phyloP scores from a whole-genome alignment of 1,140 invertebrate species.

The Leguminivora glycinivorella region DNA sequence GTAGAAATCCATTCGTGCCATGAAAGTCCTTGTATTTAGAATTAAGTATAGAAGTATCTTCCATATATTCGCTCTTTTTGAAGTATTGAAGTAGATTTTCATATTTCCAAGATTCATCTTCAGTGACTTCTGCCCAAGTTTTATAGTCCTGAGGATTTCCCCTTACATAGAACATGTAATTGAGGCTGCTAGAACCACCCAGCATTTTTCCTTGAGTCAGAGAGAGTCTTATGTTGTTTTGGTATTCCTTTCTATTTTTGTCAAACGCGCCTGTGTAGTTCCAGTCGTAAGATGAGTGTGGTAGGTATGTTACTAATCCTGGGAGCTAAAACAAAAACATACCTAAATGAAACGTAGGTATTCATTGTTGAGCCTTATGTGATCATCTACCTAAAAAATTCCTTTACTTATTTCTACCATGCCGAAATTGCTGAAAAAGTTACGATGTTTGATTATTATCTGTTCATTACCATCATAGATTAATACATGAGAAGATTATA shows the following conservation, averaged over 20 bases:
- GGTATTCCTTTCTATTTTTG: slow-evolving; percentile 80
- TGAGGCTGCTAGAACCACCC: slow-evolving; percentile 85
- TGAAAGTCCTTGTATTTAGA: slow-evolving; percentile 32
- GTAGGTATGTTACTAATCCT: slow-evolving; percentile 26
- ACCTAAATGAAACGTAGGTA: no score
- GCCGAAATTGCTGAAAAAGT: no score
- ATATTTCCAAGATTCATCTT: slow-evolving; percentile 84
- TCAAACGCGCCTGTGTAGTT: slow-evolving; percentile 85
- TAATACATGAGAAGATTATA: no score
- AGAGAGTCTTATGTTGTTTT: slow-evolving; percentile 80
- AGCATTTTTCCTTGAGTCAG: slow-evolving; percentile 83
- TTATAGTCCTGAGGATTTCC: slow-evolving; percentile 80
- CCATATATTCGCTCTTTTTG: slow-evolving; percentile 46
- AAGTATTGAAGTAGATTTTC: slow-evolving; percentile 78
- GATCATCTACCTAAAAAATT: no score
- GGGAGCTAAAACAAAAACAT: slow-evolving; percentile 34
- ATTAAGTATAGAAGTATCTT: slow-evolving; percentile 32
- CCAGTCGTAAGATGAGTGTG: slow-evolving; percentile 78
- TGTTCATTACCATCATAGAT: no score
- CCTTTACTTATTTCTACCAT: no score
- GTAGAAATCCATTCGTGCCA: slow-evolving; percentile 34
- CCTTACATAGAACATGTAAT: slow-evolving; percentile 86
- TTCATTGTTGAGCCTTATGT: no score
- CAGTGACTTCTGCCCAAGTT: slow-evolving; percentile 80
- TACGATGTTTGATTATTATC: no score